Evolutionary conservation across 2,888 invertebrate species (phyloP).

Genomic region (Drosophila atripex): DNA sequence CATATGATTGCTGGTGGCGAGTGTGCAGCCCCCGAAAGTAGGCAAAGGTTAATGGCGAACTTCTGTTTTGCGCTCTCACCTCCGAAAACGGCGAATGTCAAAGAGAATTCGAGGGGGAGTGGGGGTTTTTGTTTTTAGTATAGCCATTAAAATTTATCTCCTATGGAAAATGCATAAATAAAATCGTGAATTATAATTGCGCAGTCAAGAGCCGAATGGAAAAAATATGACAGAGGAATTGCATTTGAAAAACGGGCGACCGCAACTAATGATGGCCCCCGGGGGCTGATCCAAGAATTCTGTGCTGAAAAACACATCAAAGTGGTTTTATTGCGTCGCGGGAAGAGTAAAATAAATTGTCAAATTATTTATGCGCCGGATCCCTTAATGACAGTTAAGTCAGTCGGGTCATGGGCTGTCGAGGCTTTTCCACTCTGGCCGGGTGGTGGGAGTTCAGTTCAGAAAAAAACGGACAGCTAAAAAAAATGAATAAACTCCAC

Average conservation of each 20-base stretch:
- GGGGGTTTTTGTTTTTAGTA: constrained; percentile 10
- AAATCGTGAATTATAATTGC: constrained; percentile 42
- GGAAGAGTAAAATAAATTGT: constrained; percentile 36
- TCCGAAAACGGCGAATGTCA: constrained; percentile 58
- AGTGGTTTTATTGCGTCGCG: constrained; percentile 16
- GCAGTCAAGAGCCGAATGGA: constrained; percentile 28
- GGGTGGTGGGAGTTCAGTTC: neutral
- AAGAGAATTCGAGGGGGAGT: constrained; percentile 43
- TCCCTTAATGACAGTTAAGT: constrained; percentile 59
- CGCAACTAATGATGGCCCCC: constrained; percentile 52
- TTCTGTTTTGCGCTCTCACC: constrained; percentile 11
- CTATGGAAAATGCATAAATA: constrained; percentile 30
- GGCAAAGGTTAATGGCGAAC: constrained; percentile 74
- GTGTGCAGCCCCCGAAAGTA: constrained; percentile 46
- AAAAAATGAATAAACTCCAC: constrained; percentile 38
- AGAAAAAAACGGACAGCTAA: constrained; percentile 31
- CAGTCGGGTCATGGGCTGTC: constrained; percentile 46
- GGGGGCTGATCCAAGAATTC: constrained; percentile 21
- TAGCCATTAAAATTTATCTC: constrained; percentile 36
- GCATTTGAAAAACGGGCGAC: constrained; percentile 54
- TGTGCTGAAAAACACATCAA: constrained; percentile 31
- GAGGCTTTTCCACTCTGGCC: neutral
- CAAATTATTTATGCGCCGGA: constrained; percentile 52
- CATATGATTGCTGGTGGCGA: constrained; percentile 62
- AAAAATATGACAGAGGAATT: constrained; percentile 22